A percentile compares a stretch with the other conserved stretches of the same genome.
Evolutionary conservation across 2,888 invertebrate genomes (phyloP).

Genomic region (Hydrotaea diabolus): DNA sequence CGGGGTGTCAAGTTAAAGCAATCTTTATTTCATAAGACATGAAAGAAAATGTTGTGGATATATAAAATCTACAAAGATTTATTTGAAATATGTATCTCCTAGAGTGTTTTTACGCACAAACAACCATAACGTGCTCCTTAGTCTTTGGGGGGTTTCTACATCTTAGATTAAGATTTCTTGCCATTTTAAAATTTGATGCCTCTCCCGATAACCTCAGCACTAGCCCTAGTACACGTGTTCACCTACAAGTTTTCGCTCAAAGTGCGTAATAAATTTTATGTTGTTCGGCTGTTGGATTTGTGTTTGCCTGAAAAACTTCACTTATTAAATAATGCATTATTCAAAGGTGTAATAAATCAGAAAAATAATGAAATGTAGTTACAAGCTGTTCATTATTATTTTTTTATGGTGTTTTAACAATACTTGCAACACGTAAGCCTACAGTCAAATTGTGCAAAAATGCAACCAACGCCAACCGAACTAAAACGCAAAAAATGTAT

Average conservation of each 20-base stretch:
- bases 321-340: constrained; percentile 65
- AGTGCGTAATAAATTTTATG: constrained; percentile 29
- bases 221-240: not conserved
- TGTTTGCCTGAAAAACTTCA: constrained; percentile 16
- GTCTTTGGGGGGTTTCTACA: not conserved
- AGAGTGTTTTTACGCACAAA: too few species aligned
- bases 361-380: constrained; percentile 65
- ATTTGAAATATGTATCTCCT: too few species aligned
- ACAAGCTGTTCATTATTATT: constrained; percentile 59
- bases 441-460: constrained; percentile 52
- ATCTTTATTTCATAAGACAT: too few species aligned
- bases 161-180: constrained; percentile 27
- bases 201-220: constrained; percentile 10
- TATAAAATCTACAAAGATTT: too few species aligned
- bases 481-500: not conserved
- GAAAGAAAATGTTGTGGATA: too few species aligned
- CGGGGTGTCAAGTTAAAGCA: too few species aligned
- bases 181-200: constrained; percentile 18
- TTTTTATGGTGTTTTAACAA: constrained; percentile 31
- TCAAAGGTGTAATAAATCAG: constrained; percentile 65
- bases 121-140: too few species aligned
- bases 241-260: constrained; percentile 43
- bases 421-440: constrained; percentile 61
- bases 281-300: constrained; percentile 1
- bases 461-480: not conserved